A percentile compares a stretch with the other conserved stretches of the same genome.
phyloP scores from a whole-genome alignment of 2,797 vertebrate genomes.

The Alfaro cultratus region DNA sequence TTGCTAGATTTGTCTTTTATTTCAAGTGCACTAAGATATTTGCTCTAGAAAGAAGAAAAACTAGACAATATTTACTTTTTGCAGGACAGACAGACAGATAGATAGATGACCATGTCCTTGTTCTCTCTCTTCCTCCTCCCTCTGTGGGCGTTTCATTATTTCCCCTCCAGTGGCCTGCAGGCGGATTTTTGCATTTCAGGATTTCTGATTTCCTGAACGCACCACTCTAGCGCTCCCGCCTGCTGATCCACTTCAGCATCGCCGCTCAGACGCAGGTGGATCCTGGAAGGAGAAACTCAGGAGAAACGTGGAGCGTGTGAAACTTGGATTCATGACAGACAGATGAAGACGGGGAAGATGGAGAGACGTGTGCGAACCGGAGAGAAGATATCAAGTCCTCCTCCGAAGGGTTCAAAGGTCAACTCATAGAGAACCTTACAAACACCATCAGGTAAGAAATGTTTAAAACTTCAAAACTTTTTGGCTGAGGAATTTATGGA shows the following conservation, averaged over 20 bases:
- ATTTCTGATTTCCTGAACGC: slow-evolving; percentile 57
- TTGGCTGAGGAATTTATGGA: not conserved
- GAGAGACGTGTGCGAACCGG: not conserved
- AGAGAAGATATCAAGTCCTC: slow-evolving; percentile 27
- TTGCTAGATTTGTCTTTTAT: too few species aligned
- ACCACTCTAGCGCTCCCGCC: too few species aligned
- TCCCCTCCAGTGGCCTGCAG: slow-evolving; percentile 14
- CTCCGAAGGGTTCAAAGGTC: not conserved
- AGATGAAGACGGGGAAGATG: slow-evolving; percentile 19
- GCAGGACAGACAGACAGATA: not conserved
- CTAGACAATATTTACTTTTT: too few species aligned
- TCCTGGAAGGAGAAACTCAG: slow-evolving; percentile 15
- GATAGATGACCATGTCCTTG: not conserved
- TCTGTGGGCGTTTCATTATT: slow-evolving; percentile 43
- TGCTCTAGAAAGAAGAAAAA: not conserved
- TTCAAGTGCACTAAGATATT: too few species aligned
- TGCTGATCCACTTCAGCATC: slow-evolving; percentile 28
- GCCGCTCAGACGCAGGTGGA: slow-evolving; percentile 41
- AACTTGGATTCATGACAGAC: not conserved
- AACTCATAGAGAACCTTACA: not conserved
- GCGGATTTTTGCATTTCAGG: slow-evolving; percentile 43
- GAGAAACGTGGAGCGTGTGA: not conserved
- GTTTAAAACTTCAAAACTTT: not conserved
- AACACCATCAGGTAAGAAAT: slow-evolving; percentile 50
- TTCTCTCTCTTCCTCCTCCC: not conserved